Percentiles rank a stretch among this genome's conserved stretches.
These are phyloP conservation scores for Drosophila rellima DNA, from an alignment of 2,888 invertebrate species.

Conservation along the genomic window DNA sequence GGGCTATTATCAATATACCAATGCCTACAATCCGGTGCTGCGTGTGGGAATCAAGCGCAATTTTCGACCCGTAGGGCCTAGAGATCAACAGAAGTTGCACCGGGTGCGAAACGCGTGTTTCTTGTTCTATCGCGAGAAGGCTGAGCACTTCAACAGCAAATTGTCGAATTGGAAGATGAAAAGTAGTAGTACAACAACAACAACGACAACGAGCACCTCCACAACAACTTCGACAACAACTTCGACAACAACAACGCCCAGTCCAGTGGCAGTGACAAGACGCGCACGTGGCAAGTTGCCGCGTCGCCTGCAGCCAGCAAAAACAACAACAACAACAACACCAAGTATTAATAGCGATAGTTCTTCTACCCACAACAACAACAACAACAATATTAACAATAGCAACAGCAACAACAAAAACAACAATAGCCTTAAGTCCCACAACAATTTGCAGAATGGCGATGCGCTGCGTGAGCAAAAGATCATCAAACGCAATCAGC, in stretches of 20 bases:
- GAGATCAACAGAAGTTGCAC: conserved; percentile 62
- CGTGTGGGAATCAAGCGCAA: conserved; percentile 82
- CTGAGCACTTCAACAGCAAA: conserved; percentile 62
- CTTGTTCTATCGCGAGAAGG: conserved; percentile 73
- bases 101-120: conserved; percentile 73
- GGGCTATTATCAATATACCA: conserved; percentile 79
- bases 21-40: conserved; percentile 76
- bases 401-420: conserved; percentile 39
- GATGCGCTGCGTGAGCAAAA: conserved; percentile 54
- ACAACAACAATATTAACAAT: conserved; percentile 20
- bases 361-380: conserved; percentile 47
- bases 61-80: conserved; percentile 78
- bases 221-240: conserved; percentile 35
- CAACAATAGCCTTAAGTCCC: conserved; percentile 62
- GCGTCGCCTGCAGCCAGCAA: conserved; percentile 51
- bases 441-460: conserved; percentile 26
- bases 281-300: conserved; percentile 47
- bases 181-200: conserved; percentile 12
- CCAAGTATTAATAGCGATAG: conserved; percentile 77
- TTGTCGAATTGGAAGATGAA: conserved; percentile 21
- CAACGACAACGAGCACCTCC: conserved; percentile 14
- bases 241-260: conserved; percentile 48
- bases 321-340: conserved; percentile 47
- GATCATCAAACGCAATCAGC: conserved; percentile 58
- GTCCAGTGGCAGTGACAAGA: conserved; percentile 52